These are phyloP conservation scores for Margarornis squamiger DNA, from an alignment of 2,797 vertebrate genomes.

Conservation along the genomic window DNA sequence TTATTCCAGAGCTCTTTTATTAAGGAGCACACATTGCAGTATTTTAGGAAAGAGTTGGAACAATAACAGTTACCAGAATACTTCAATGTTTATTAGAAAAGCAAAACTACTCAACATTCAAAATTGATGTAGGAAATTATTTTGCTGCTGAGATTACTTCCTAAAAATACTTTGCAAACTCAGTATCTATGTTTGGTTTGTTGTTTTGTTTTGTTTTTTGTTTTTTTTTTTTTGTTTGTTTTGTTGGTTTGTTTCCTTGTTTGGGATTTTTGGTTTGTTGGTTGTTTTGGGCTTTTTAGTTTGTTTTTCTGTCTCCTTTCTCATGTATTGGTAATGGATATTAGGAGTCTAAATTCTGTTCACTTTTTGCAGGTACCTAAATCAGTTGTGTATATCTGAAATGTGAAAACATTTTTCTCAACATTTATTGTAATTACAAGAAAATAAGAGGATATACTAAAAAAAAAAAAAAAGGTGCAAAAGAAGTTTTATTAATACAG, in stretches of 20 bases:
- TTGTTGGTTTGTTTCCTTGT: neutral
- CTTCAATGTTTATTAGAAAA: slow-evolving; percentile 11
- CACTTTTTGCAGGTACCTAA: neutral
- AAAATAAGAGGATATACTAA: neutral
- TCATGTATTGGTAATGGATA: neutral
- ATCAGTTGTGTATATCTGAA: neutral
- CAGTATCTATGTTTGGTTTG: neutral
- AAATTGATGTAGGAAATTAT: neutral
- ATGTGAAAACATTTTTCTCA: neutral
- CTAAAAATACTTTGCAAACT: neutral
- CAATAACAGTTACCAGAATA: neutral
- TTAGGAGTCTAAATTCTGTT: neutral
- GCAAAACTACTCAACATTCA: neutral
- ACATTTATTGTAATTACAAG: neutral
- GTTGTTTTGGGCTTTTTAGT: accelerated
- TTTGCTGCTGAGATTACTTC: neutral
- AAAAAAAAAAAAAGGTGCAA: neutral
- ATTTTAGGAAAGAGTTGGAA: neutral
- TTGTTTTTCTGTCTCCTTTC: neutral
- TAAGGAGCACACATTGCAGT: neutral
- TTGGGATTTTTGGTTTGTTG: neutral
- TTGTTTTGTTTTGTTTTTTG: accelerated
- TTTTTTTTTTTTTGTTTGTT: neutral
- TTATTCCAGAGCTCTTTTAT: slow-evolving; percentile 22
- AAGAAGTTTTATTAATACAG: neutral